phyloP scores from a whole-genome alignment of 2,113 vertebrate genomes.

The Chlorodrepanis virens region DNA sequence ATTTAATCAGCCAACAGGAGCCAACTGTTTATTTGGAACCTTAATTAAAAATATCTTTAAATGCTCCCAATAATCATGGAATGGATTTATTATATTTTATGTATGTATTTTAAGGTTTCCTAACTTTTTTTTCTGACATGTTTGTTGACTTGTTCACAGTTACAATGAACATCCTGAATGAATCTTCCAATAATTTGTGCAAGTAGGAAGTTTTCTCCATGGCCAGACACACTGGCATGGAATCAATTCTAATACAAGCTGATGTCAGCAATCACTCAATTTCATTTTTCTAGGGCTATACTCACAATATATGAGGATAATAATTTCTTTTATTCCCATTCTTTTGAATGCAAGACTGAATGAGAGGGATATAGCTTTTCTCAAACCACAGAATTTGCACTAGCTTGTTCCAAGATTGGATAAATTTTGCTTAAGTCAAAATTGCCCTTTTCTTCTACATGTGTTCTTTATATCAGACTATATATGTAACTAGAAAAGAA shows the following conservation, averaged over 20 bases:
- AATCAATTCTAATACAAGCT: not conserved
- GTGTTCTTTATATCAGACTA: not conserved
- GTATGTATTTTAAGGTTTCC: not conserved
- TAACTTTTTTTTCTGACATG: not conserved
- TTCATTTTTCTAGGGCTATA: not conserved
- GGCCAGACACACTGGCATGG: not conserved
- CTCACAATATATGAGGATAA: not conserved
- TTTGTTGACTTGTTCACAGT: not conserved
- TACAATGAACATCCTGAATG: not conserved
- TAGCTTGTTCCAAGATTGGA: not conserved
- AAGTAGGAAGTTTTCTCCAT: not conserved
- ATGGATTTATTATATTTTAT: not conserved
- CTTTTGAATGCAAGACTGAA: not conserved
- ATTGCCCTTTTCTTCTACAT: not conserved
- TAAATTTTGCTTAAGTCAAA: not conserved
- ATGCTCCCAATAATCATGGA: not conserved
- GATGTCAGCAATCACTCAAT: not conserved
- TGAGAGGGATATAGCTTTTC: not conserved
- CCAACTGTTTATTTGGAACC: not conserved
- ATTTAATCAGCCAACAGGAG: not conserved
- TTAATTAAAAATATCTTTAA: not conserved
- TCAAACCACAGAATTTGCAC: not conserved
- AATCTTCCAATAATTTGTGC: not conserved
- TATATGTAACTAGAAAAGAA: not conserved
- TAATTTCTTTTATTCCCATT: not conserved